Evolutionary conservation across 1,140 invertebrate species (phyloP), one percentile per base, ranked within the genome.

Genomic region (Charaxes varanes): DNA sequence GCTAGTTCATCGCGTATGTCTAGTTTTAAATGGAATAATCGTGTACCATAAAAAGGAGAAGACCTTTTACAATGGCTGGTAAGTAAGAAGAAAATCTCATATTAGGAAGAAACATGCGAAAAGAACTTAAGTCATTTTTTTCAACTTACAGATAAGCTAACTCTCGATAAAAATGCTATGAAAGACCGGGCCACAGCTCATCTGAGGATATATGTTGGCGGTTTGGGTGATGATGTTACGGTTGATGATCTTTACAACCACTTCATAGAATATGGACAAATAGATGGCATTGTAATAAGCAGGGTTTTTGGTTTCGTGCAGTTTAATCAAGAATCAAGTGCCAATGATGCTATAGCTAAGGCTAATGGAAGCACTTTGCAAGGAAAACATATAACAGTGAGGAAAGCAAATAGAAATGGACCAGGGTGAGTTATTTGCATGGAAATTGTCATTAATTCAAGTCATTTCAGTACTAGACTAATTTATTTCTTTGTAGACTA

Each of bases 261-360:
- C 70, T 95, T 94, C 68, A 83, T 85, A 37, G 87, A 88, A 24
- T 91, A 93, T 72, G 94, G 93, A 5, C 49, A 64, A 41, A 83
- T 93, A 44, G 59, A 90, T 62, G 93, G 91, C 2, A 87, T 93
- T 2, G 71, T 91, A 6, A 82, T 93, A 10, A 91, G 93, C 52
- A 88, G 89, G 56, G 90, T 92, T 13, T 96, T 94, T 85, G 94
- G 92, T 21, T 96, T 96, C 79, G 90, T 96, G 3, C 94, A 96
- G 59, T 96, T 91, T 85, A 90, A 91, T 31, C 85, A 86, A 22
- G 93, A 95, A 60, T 84, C 87, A 11, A 85, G 90, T 64, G 94
- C 93, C 3, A 87, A 89, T 33, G 86, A 87, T 45, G 93, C 93
- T 32, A 92, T 94, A 14, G 67, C 86, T 30, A 87, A 88, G 41